Base-by-base conservation (phyloP, 2,888 invertebrate genomes). In the Eilema griseolum region DNA sequence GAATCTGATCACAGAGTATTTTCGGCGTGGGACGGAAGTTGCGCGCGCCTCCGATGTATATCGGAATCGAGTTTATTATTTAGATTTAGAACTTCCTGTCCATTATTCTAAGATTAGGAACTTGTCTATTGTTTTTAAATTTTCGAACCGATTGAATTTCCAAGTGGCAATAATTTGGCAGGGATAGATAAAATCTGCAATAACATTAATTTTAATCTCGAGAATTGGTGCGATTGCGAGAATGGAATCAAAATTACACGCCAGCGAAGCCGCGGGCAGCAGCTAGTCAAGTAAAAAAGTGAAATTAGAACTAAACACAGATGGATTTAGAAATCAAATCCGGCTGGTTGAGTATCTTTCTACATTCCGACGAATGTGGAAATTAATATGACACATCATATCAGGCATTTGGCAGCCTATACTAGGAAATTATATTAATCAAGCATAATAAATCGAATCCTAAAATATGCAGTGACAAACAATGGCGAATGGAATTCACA, bases 401-500 rank as follows among this genome's bases (percentile, higher is more conserved):
- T 12, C 11, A 28, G 24, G 24, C 33, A 59, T 66, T 52, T 61
- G 20, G n/a, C 61, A 67, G 33, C 52, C 33, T 59, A 52, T 4
- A 33, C 52, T 31, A 72, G 57, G 65, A 67, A 41, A 69, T 28
- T 16, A 68, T 52, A 62, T 67, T 62, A 66, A 70, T 63, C 24
- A 70, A 77, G 46, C 26, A 62, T 37, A 23, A 62, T 37, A 72
- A 76, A 73, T 71, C 75, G 74, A 73, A 74, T 59, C 78, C 62
- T 24, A 70, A 28, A 62, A 23, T 61, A 66, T 66, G 83, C 90
- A 92, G 91, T 92, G 87, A 79, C 87, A 92, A 88, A 91, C 90
- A 92, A 92, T 92, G 92, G 92, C 90, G 92, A 89, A 82, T 88
- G 88, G 87, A 86, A 79, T 78, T 70, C 62, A 78, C 73, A 77